A percentile compares a stretch with the other conserved stretches of the same genome.
phyloP scores from a whole-genome alignment of 2,797 vertebrate genomes.

The Sebastes cheni region DNA sequence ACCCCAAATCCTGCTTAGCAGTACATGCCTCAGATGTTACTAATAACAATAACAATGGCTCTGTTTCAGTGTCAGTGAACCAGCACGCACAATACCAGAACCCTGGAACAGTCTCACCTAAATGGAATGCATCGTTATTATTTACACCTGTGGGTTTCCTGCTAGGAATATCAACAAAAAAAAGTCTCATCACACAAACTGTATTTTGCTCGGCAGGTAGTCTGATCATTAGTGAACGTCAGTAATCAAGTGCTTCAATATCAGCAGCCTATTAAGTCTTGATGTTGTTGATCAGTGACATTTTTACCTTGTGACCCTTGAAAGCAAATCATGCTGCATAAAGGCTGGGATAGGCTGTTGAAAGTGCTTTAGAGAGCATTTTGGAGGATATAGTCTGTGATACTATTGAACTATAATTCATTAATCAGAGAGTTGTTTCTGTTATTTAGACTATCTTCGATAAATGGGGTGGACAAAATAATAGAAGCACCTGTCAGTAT shows the following conservation, averaged over 20 bases:
- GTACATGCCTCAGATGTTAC: background rate
- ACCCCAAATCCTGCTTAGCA: no score
- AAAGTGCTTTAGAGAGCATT: background rate
- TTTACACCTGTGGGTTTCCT: conserved; percentile 4
- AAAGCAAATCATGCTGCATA: background rate
- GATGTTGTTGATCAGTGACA: background rate
- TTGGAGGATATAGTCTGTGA: background rate
- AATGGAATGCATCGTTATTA: conserved; percentile 21
- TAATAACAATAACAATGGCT: background rate
- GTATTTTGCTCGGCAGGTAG: background rate
- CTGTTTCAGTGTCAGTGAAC: background rate
- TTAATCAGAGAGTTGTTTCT: background rate
- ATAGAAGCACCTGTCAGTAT: background rate
- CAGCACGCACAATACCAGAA: background rate
- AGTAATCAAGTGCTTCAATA: background rate
- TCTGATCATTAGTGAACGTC: background rate
- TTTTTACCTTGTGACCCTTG: background rate
- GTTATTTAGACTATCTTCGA: background rate
- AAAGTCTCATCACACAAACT: background rate
- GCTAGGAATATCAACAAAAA: background rate
- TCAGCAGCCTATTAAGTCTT: background rate
- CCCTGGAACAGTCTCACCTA: background rate
- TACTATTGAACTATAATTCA: background rate
- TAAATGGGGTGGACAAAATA: background rate
- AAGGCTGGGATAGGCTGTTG: background rate